Percentiles rank a stretch among this genome's conserved stretches.
phyloP scores from a whole-genome alignment of 2,113 vertebrate species.

The Catagonus wagneri region DNA sequence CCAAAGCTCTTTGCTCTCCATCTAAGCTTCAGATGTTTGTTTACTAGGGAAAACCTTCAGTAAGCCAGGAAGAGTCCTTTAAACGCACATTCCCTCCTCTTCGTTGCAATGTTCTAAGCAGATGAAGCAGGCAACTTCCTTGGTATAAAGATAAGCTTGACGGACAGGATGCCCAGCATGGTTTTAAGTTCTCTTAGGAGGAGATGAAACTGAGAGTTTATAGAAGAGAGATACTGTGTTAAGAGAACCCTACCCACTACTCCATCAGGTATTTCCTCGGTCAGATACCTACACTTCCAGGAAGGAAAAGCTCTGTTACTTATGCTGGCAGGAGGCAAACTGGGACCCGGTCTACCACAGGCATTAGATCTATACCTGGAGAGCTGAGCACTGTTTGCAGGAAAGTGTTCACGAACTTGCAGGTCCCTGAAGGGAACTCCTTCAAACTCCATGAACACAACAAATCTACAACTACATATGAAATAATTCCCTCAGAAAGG shows the following conservation, averaged over 20 bases:
- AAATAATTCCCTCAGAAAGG: too few relatives aligned
- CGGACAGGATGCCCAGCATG: background rate
- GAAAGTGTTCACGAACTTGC: background rate
- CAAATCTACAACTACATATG: too few relatives aligned
- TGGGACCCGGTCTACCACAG: background rate
- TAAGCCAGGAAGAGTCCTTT: background rate
- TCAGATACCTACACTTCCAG: background rate
- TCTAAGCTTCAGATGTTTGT: background rate
- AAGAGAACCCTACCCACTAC: background rate
- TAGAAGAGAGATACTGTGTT: background rate
- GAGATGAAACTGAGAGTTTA: background rate
- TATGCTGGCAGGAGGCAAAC: background rate
- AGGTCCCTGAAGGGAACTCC: background rate
- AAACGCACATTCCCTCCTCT: background rate
- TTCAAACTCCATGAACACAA: background rate
- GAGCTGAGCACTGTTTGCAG: background rate
- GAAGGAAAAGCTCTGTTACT: background rate
- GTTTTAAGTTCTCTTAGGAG: background rate
- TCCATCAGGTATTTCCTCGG: background rate
- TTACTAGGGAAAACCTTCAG: background rate
- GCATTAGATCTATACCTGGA: background rate
- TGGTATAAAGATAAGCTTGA: background rate
- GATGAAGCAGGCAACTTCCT: background rate
- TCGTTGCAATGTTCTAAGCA: background rate
- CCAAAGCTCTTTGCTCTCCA: background rate